Evolutionary conservation across 2,888 invertebrate genomes (phyloP).

Genomic region (Agriotes lineatus): DNA sequence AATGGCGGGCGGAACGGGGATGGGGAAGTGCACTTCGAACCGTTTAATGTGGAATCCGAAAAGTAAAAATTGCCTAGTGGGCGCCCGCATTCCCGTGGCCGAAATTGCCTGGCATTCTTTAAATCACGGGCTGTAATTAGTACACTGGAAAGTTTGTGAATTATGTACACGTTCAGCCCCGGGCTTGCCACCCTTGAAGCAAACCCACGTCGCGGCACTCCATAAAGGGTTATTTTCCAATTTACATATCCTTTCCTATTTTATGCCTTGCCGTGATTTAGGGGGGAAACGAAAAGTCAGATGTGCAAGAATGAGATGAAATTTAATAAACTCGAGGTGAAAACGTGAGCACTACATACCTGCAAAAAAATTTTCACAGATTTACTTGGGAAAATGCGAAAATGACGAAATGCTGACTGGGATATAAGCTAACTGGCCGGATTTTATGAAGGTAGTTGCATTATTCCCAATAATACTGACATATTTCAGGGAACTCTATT

Average conservation of each 20-base stretch:
- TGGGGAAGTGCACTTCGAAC: too few relatives aligned
- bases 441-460: too few relatives aligned
- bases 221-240: constrained; percentile 17
- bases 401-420: too few relatives aligned
- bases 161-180: constrained; percentile 16
- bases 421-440: too few relatives aligned
- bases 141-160: constrained; percentile 1
- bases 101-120: background rate
- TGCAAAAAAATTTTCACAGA: too few relatives aligned
- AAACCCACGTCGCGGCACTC: constrained; percentile 7
- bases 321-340: constrained; percentile 12
- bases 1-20: too few relatives aligned
- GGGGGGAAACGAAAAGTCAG: background rate
- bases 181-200: constrained; percentile 7
- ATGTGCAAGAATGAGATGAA: background rate
- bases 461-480: too few relatives aligned
- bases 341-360: background rate
- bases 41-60: too few relatives aligned
- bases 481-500: too few relatives aligned
- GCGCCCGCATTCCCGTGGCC: background rate
- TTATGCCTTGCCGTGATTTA: constrained; percentile 10
- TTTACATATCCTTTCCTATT: constrained; percentile 19
- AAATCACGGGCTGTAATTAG: constrained; percentile 4
- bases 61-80: too few relatives aligned
- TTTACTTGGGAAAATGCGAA: too few relatives aligned